Evolutionary conservation across 2,888 invertebrate genomes (phyloP), one percentile per base, ranked within the genome.

Genomic region (Caenorhabditis virilis): DNA sequence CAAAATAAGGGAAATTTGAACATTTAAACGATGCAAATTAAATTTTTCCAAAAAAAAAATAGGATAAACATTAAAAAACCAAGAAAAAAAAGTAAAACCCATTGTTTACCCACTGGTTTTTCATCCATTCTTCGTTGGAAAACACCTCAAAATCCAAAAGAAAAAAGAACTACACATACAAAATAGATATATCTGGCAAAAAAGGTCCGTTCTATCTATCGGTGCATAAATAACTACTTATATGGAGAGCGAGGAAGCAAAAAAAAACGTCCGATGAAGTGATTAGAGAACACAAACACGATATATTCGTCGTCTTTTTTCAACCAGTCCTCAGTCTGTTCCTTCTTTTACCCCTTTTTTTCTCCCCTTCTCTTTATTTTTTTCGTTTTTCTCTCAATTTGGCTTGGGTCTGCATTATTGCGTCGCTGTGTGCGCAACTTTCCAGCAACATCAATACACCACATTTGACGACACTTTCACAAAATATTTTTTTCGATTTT

Each of bases 261-360:
- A 30, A 30, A 33, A 27, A 30, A 46, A 35, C 22, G 33, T n/a
- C n/a, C n/a, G n/a, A n/a, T n/a, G 15, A 36, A 48, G 35, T 48
- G 48, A 48, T 48, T 48, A 48, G 48, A 48, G 48, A 48, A 48
- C 48, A 35, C 48, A 48, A 35, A 35, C 48, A 48, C 22, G 35
- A 33, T 26, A n/a, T 18, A 27, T 45, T 45, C 43, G 43, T 25
- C 30, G 13, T 9, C 30, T 30, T 13, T 30, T 30, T 30, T 30
- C 13, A n/a, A 5, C 23, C 25, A 43, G 22, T 23, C 43, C 13
- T 30, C 6, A 30, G 13, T 30, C 30, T 30, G 6, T 30, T 30
- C 13, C 13, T 30, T 30, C 13, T 30, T 30, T 30, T n/a, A n/a
- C n/a, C n/a, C n/a, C n/a, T 30, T 6, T 30, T 9, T 13, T 30